phyloP scores from a whole-genome alignment of 1,140 invertebrate genomes.

The Cherax quadricarinatus region DNA sequence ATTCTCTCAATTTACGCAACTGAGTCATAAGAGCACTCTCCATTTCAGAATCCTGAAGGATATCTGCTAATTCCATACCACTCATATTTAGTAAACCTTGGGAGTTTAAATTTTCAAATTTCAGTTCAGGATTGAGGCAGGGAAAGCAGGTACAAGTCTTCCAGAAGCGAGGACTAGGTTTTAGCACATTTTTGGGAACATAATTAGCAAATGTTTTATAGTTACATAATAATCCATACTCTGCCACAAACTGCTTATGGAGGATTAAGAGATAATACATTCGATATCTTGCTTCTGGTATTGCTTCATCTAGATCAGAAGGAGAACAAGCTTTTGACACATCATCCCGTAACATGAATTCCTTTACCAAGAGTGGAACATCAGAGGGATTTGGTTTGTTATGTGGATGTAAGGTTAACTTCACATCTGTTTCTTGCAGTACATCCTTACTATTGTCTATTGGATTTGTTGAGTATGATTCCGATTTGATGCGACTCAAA shows the following conservation, averaged over 20 bases:
- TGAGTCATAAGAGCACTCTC: conserved; percentile 26
- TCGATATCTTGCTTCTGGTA: not conserved
- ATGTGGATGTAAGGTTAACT: not conserved
- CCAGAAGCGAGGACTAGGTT: conserved; percentile 26
- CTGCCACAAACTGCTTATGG: conserved; percentile 33
- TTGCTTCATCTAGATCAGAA: not conserved
- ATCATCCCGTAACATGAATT: conserved; percentile 26
- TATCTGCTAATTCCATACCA: conserved; percentile 19
- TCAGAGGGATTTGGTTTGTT: conserved; percentile 11
- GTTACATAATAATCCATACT: conserved; percentile 11
- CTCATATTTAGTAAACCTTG: conserved; percentile 3
- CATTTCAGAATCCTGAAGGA: conserved; percentile 15
- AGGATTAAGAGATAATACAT: conserved; percentile 29
- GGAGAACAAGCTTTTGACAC: conserved; percentile 14
- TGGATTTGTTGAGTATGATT: not conserved
- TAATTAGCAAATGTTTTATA: conserved; percentile 22
- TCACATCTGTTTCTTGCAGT: not conserved
- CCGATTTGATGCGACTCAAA: conserved; percentile 16
- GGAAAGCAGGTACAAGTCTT: conserved; percentile 32
- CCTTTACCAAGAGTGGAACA: conserved; percentile 20
- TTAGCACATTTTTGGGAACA: conserved; percentile 12
- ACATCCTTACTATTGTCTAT: not conserved
- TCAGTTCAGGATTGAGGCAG: conserved; percentile 32
- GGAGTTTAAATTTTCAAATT: conserved; percentile 18
- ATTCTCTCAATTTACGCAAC: conserved; percentile 6